Evolutionary conservation across 2,797 vertebrate species (phyloP), one percentile per base, ranked within the genome.

Genomic region (Anguilla anguilla): DNA sequence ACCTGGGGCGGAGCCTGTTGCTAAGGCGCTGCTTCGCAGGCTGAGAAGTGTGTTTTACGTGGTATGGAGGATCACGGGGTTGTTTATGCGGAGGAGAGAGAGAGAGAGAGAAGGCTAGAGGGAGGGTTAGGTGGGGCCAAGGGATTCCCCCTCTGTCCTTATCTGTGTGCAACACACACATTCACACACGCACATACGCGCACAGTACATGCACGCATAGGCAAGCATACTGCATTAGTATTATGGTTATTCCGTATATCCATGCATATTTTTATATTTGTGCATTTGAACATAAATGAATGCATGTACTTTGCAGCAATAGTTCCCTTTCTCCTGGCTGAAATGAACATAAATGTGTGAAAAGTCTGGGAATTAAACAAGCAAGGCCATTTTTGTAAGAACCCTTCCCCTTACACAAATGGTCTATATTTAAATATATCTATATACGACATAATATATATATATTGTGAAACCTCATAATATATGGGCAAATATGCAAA

Each of bases 151-250:
- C n/a, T 87, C 72, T 88, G 81, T 88, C 88, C 88, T 95, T 96
- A 96, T 96, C 95, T 93, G 86, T 31, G 46, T 39, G 15, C 82
- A 88, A 59, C 94, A 95, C 86, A 53, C 35, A 88, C 5, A 90
- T 59, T 81, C 81, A 87, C 28, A 85, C 69, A 77, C 74, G 49
- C 6, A 28, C 67, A 87, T 7, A 74, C 19, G 57, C 93, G 92
- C 61, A 25, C 22, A n/a, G 61, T 25, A 67, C 5, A 25, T n/a
- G 61, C 61, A n/a, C 61, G 3, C 22, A 67, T 67, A 39, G 28
- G 77, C 10, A 43, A 6, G 43, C 79, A 25, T 1, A 83, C 43
- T 43, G 15, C 15, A 39, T 35, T 39, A 43, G 2, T 35, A 67
- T 11, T 11, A n/a, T 31, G 25, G 10, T n/a, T 72, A 13, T 72